These are phyloP conservation scores for Epinephelus coioides DNA, from an alignment of 2,797 vertebrate species.

Conservation along the genomic window DNA sequence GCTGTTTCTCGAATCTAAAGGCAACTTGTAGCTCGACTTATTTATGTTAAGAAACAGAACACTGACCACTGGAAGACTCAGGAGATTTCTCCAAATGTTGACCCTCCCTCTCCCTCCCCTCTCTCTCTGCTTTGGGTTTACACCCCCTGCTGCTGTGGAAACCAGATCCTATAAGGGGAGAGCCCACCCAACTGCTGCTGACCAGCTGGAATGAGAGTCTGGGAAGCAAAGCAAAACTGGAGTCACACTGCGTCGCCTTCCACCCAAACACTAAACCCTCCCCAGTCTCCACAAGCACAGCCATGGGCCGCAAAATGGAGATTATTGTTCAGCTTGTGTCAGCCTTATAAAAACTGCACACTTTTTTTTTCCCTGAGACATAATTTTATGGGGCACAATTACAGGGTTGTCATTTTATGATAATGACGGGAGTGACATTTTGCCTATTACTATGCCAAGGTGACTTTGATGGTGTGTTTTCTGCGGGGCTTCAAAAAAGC, in stretches of 20 bases:
- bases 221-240: constrained; percentile 70
- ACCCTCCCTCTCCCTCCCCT: constrained; percentile 17
- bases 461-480: constrained; percentile 68
- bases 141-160: constrained; percentile 77
- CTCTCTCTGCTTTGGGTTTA: constrained; percentile 48
- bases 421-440: constrained; percentile 71
- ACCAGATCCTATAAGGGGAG: constrained; percentile 79
- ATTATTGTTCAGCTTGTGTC: constrained; percentile 64
- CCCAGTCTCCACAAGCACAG: constrained; percentile 35
- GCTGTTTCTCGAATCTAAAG: constrained; percentile 32
- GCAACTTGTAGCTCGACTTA: constrained; percentile 45
- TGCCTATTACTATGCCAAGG: constrained; percentile 66
- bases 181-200: constrained; percentile 83
- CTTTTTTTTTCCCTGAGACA: constrained; percentile 43
- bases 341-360: constrained; percentile 52
- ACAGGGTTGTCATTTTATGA: constrained; percentile 67
- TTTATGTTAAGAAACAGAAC: constrained; percentile 60
- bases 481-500: constrained; percentile 20
- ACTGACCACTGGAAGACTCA: constrained; percentile 49
- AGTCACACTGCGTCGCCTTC: constrained; percentile 62
- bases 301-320: constrained; percentile 51
- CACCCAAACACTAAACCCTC: constrained; percentile 59
- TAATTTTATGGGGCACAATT: constrained; percentile 72
- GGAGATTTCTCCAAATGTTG: constrained; percentile 69
- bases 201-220: constrained; percentile 75